Evolutionary conservation across 1,140 invertebrate genomes (phyloP), one percentile per base, ranked within the genome.

Genomic region (Bombus sibiricus): DNA sequence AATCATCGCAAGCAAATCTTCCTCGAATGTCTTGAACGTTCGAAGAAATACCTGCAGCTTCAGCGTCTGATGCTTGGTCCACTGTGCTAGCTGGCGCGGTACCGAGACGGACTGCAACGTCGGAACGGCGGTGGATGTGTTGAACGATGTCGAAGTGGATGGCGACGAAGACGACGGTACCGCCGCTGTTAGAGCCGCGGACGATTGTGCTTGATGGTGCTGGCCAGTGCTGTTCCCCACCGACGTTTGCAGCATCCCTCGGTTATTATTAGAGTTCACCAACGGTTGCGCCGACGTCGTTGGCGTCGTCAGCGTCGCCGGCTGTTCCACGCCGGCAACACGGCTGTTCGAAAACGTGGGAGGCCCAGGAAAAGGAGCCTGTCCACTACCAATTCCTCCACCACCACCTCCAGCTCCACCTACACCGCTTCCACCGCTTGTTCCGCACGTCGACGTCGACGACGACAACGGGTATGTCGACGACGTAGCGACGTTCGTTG

Each of bases 211-310:
- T 64, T 84, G 90, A 86, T 90, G 87, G 81, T 88, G 76, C 87
- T 91, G 88, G 87, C 86, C 83, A 84, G 83, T 81, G 73, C 85
- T 81, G 90, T 90, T 91, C 91, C 92, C 89, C 86, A 88, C 86
- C 86, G 88, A 91, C 85, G 90, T 92, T 92, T 93, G 91, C 91
- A 92, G 86, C 92, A 91, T 92, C 89, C 91, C 92, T 86, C 92
- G 92, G 93, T 93, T 95, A 95, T 95, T 95, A 95, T 94, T 95
- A 95, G 94, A 87, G 86, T 89, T 90, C 85, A 90, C 91, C 92
- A 92, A 91, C 85, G 90, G 90, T 91, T 90, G 92, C 86, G 91
- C 85, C 86, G 85, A 72, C 86, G 85, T 87, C 87, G 88, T 86
- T 87, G 83, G 75, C 92, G 84, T 83, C 86, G 88, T 82, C 74